phyloP scores from a whole-genome alignment of 2,113 vertebrate genomes.

The Rhegmatorhina hoffmannsi region DNA sequence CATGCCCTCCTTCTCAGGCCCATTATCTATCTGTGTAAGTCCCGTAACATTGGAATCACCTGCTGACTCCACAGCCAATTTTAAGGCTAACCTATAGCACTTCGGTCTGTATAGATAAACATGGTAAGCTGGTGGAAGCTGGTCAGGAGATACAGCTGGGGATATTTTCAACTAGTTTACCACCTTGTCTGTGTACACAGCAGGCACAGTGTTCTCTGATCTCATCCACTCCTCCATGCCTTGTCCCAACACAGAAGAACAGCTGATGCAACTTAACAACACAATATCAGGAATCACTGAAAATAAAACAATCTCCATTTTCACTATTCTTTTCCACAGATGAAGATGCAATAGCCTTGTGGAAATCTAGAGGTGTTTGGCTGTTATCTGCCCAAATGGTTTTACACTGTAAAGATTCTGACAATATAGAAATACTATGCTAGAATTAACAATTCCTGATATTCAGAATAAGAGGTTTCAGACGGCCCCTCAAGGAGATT shows the following conservation, averaged over 20 bases:
- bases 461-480: neutral
- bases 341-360: neutral
- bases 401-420: neutral
- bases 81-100: neutral
- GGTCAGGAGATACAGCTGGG: neutral
- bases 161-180: neutral
- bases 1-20: neutral
- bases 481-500: neutral
- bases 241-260: neutral
- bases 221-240: neutral
- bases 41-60: neutral
- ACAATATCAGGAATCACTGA: neutral
- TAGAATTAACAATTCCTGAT: neutral
- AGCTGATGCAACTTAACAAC: neutral
- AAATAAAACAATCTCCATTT: neutral
- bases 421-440: neutral
- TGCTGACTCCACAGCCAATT: neutral
- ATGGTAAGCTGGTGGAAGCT: neutral
- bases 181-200: neutral
- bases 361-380: neutral
- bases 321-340: neutral
- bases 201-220: neutral
- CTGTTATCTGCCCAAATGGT: neutral
- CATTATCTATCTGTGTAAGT: neutral
- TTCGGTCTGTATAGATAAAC: conserved; percentile 6